These are phyloP conservation scores for Microcebus tavaratra DNA, from an alignment of 2,113 vertebrate genomes.

Conservation along the genomic window DNA sequence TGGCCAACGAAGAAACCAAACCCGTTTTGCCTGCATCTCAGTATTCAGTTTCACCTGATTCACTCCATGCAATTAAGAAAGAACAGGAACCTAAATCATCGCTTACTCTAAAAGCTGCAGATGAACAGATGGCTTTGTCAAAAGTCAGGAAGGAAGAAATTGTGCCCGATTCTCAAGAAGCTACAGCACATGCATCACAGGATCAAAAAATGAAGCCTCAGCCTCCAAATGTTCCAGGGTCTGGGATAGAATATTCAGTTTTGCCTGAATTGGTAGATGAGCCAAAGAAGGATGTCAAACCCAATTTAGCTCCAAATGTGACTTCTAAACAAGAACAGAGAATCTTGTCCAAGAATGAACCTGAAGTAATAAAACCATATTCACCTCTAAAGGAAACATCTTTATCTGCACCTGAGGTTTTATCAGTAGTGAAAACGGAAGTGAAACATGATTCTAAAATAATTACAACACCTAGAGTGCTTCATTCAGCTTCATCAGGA, in stretches of 20 bases:
- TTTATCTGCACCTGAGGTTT: conserved; percentile 48
- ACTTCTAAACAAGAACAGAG: conserved; percentile 64
- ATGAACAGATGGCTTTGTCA: conserved; percentile 68
- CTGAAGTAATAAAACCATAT: conserved; percentile 32
- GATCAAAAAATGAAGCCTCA: conserved; percentile 58
- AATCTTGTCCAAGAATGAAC: conserved; percentile 32
- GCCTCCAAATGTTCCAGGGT: conserved; percentile 61
- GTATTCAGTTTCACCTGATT: conserved; percentile 31
- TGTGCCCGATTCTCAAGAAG: conserved; percentile 53
- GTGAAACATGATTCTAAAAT: conserved; percentile 23
- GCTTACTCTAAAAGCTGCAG: conserved; percentile 12
- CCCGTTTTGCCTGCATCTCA: background rate
- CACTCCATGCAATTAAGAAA: conserved; percentile 7
- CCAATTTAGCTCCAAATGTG: conserved; percentile 53
- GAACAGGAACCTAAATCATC: conserved; percentile 44
- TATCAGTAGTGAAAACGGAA: conserved; percentile 32
- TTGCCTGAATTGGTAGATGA: conserved; percentile 52
- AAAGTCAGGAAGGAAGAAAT: conserved; percentile 65
- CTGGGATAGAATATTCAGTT: conserved; percentile 62
- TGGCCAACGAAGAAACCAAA: conserved; percentile 23
- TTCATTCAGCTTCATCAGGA: background rate
- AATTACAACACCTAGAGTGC: background rate
- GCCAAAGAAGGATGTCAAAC: conserved; percentile 61
- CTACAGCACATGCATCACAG: background rate
- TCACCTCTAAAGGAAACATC: conserved; percentile 43